Evolutionary conservation across 2,888 invertebrate species (phyloP).

Genomic region (Bursaphelenchus okinawaensis): DNA sequence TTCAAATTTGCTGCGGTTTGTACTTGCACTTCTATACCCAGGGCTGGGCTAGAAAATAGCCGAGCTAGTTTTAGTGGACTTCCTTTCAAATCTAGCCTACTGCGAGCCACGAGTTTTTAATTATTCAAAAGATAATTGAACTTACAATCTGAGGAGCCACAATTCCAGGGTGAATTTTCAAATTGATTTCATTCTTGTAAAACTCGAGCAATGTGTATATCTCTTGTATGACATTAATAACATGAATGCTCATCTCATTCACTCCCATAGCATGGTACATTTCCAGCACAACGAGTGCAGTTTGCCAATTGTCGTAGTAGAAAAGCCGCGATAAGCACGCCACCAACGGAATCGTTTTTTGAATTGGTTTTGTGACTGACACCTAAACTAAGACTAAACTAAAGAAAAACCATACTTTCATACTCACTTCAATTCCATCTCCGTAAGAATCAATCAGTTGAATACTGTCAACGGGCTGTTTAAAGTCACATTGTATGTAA

Average conservation of each 20-base stretch:
- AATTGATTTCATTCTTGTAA: not conserved
- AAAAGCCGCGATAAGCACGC: slow-evolving; percentile 15
- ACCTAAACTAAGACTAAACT: no score
- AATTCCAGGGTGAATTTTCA: not conserved
- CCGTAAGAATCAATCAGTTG: not conserved
- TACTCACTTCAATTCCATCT: no score
- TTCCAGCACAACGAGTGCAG: slow-evolving; percentile 9
- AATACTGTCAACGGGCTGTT: not conserved
- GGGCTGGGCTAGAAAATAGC: no score
- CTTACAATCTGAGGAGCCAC: not conserved
- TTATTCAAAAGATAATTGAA: no score
- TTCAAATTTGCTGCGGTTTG: no score
- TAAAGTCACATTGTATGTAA: not conserved
- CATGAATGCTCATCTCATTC: slow-evolving; percentile 7
- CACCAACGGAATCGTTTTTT: not conserved
- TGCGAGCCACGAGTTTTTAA: no score
- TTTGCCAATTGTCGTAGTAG: slow-evolving; percentile 17
- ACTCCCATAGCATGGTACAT: slow-evolving; percentile 14
- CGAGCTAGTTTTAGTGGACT: no score
- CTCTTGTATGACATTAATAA: slow-evolving; percentile 9
- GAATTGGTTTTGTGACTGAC: not conserved
- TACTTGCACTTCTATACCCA: no score
- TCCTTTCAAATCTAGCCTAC: no score
- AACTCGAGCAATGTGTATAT: slow-evolving; percentile 1
- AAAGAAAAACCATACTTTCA: no score